phyloP scores from a whole-genome alignment of 2,888 invertebrate species.

The Eupithecia tripunctaria region DNA sequence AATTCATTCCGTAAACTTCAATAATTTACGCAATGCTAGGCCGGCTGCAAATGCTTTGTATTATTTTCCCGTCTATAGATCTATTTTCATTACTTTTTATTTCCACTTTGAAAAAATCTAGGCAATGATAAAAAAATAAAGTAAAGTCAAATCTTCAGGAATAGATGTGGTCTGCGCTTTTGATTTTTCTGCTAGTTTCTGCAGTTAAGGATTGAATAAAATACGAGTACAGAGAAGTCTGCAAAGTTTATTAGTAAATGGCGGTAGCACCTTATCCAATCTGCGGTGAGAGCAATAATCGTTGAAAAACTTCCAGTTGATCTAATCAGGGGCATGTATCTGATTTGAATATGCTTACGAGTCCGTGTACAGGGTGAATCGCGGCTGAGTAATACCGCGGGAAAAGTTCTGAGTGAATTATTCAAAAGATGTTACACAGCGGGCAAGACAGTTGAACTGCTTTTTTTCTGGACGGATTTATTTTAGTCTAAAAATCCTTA shows the following conservation, averaged over 20 bases:
- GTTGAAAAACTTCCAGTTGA: slow-evolving; percentile 37
- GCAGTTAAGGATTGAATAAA: not conserved
- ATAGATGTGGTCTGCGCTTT: not conserved
- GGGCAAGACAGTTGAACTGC: not conserved
- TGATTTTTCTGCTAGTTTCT: not conserved
- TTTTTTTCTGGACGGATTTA: not conserved
- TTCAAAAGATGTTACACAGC: not conserved
- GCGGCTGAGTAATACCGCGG: not conserved
- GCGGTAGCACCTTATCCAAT: slow-evolving; percentile 21
- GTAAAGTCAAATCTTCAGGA: no score
- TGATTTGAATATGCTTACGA: slow-evolving; percentile 46
- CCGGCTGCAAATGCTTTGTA: no score
- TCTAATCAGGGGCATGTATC: slow-evolving; percentile 45
- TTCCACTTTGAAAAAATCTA: not conserved
- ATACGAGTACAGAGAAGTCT: slow-evolving; percentile 13
- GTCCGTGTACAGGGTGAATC: slow-evolving; percentile 19
- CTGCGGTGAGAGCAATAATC: slow-evolving; percentile 39
- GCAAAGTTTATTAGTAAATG: slow-evolving; percentile 15
- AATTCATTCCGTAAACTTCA: no score
- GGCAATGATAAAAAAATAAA: no score
- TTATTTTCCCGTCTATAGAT: no score
- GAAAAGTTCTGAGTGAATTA: not conserved
- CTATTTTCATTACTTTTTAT: not conserved
- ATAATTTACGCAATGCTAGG: no score
- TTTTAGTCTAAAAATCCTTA: not conserved